phyloP scores from a whole-genome alignment of 1,140 invertebrate species.

The Lanistes nyassanus region DNA sequence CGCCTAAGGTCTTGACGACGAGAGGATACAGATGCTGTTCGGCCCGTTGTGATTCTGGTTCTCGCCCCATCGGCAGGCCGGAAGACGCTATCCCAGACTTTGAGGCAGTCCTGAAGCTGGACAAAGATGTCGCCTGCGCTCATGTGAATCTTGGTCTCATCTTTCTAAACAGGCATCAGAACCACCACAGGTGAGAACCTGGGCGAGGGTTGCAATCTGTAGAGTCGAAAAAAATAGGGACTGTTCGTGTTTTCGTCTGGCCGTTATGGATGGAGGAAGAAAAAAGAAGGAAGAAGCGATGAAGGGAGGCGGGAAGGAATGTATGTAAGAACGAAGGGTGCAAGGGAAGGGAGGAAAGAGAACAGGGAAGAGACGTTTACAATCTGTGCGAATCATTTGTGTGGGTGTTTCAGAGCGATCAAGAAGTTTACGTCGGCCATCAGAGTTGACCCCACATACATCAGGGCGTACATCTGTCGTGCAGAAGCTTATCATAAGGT shows the following conservation, averaged over 20 bases:
- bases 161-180: slow-evolving; percentile 61
- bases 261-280: too few species aligned
- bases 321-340: too few species aligned
- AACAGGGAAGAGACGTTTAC: background rate
- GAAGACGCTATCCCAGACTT: slow-evolving; percentile 67
- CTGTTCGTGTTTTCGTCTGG: too few species aligned
- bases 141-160: slow-evolving; percentile 66
- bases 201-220: too few species aligned
- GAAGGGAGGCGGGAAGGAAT: too few species aligned
- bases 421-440: slow-evolving; percentile 64
- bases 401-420: slow-evolving; percentile 54
- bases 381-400: background rate
- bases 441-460: slow-evolving; percentile 64
- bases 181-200: slow-evolving; percentile 65
- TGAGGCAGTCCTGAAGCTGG: slow-evolving; percentile 64
- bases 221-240: too few species aligned
- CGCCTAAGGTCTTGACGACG: too few species aligned
- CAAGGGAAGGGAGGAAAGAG: background rate
- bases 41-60: too few species aligned
- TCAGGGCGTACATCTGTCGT: slow-evolving; percentile 64
- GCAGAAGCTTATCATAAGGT: slow-evolving; percentile 63
- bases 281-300: too few species aligned
- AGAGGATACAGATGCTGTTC: too few species aligned
- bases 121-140: slow-evolving; percentile 63
- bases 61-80: slow-evolving; percentile 42